These are phyloP conservation scores for Syndactyla subalaris DNA, from an alignment of 2,797 vertebrate species.

Conservation along the genomic window DNA sequence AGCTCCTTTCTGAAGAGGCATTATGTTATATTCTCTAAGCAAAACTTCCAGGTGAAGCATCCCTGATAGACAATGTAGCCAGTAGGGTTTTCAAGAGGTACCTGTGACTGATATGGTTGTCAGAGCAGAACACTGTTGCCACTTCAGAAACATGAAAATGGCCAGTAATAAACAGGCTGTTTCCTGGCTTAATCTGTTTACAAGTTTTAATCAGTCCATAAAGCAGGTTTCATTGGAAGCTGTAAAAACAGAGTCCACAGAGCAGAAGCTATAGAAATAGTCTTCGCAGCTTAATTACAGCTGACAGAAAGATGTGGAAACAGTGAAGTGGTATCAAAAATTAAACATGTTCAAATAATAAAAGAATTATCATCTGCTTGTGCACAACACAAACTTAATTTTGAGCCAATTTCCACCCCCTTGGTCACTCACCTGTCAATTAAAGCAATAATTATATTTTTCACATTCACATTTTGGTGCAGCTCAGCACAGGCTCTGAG, in stretches of 20 bases:
- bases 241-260: background rate
- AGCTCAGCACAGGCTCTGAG: constrained; percentile 96
- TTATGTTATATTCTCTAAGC: background rate
- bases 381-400: background rate
- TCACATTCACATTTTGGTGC: constrained; percentile 98
- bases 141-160: background rate
- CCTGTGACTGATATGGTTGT: rapidly evolving
- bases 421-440: constrained; percentile 90
- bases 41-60: background rate
- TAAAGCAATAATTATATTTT: constrained; percentile 99
- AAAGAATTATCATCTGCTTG: background rate
- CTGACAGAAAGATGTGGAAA: background rate
- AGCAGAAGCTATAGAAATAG: background rate
- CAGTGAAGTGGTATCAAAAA: background rate
- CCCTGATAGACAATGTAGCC: background rate
- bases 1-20: background rate
- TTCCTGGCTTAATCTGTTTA: background rate
- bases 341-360: background rate
- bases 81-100: background rate
- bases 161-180: background rate
- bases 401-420: constrained; percentile 26
- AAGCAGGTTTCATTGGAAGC: background rate
- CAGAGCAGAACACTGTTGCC: background rate
- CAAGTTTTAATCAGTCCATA: background rate
- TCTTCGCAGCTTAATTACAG: background rate